Evolutionary conservation across 2,888 invertebrate genomes (phyloP), one percentile per base, ranked within the genome.

Genomic region (Eristalinus aeneus): DNA sequence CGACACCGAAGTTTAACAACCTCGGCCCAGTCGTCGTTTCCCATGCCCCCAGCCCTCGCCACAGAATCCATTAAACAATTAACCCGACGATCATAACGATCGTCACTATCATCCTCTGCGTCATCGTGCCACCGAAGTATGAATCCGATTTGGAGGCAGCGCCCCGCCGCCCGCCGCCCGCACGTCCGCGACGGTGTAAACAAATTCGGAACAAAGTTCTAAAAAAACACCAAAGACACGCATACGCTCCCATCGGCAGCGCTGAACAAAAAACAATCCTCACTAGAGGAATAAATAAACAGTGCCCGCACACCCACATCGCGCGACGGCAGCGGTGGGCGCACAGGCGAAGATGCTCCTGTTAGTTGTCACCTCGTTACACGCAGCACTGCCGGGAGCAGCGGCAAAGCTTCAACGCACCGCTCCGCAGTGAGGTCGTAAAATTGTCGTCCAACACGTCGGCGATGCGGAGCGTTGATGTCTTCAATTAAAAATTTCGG

Each of bases 401-500:
- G 34, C 34, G 10, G 34, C 76, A 86, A 82, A 86, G 86, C 86
- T 86, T 77, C 76, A 31, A 58, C 22, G 20, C 12, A 31, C 56
- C 22, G 60, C 71, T 78, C 56, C 56, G 32, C 60, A 27, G 53
- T 53, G 32, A 81, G 77, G 77, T 86, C 86, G 86, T 86, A 81
- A 86, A 86, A 86, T 86, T 86, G 86, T 86, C 86, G 86, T 86
- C 81, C 86, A 71, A 81, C 86, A 81, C 81, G 77, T 86, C 60
- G 80, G 68, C 64, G 54, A 69, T 74, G 75, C 88, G 86, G 88
- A 89, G 89, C 88, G 88, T 91, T 91, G 91, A 91, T 91, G 91
- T 90, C 90, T 91, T 91, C 91, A 91, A 91, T 91, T 91, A 91
- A 90, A 46, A 89, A 89, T 72, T 81, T 77, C 71, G 80, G 68